These are phyloP conservation scores for Myoxocephalus aenaeus DNA, from an alignment of 2,797 vertebrate genomes.

Conservation along the genomic window DNA sequence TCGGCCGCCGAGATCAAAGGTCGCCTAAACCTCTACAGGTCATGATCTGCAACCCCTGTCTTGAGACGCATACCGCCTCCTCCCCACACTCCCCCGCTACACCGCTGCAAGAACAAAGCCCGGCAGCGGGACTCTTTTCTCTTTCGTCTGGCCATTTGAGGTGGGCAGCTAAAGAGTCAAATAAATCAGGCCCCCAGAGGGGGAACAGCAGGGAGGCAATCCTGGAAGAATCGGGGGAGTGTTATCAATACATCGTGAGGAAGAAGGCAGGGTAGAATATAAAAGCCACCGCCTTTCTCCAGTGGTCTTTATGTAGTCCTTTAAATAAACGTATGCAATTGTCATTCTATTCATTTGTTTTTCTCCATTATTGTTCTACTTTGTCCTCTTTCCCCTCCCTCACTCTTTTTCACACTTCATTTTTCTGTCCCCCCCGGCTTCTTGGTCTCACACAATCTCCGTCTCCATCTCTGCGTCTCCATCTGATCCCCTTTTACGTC, in stretches of 20 bases:
- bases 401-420: background rate
- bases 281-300: slow-evolving; percentile 4
- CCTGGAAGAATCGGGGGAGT: slow-evolving; percentile 19
- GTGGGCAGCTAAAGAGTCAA: slow-evolving; percentile 66
- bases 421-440: background rate
- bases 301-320: background rate
- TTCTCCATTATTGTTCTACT: background rate
- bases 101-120: slow-evolving; percentile 71
- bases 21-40: slow-evolving; percentile 78
- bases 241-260: slow-evolving; percentile 18
- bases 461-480: background rate
- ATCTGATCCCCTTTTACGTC: slow-evolving; percentile 25
- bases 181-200: slow-evolving; percentile 65
- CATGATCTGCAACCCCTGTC: slow-evolving; percentile 73
- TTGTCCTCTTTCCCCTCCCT: background rate
- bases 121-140: slow-evolving; percentile 65
- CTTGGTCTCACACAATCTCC: slow-evolving; percentile 4
- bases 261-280: slow-evolving; percentile 1
- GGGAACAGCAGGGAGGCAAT: slow-evolving; percentile 40
- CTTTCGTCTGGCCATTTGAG: slow-evolving; percentile 56
- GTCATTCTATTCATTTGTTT: background rate
- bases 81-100: slow-evolving; percentile 29
- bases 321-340: background rate
- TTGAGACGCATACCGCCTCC: slow-evolving; percentile 62
- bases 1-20: slow-evolving; percentile 72